Evolutionary conservation across 1,140 invertebrate species (phyloP).

Genomic region (Drosophila pachea): DNA sequence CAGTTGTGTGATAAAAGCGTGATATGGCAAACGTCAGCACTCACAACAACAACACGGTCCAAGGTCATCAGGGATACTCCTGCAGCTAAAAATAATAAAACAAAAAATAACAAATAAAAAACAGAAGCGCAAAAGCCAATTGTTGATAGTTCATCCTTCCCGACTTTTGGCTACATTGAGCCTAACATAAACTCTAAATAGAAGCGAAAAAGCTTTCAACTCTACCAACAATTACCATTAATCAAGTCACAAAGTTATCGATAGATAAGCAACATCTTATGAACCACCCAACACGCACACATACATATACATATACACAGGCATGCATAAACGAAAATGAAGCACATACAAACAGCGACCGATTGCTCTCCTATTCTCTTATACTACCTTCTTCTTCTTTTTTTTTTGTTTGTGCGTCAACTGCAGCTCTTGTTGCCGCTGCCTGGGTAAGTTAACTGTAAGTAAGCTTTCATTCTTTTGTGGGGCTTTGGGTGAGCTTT

Average conservation of each 20-base stretch:
- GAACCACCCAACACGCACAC: background rate
- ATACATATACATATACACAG: background rate
- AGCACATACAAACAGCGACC: background rate
- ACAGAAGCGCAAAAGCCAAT: background rate
- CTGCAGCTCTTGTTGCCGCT: constrained; percentile 5
- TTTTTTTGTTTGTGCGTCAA: too few relatives aligned
- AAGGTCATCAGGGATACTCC: constrained; percentile 4
- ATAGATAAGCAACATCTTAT: constrained; percentile 8
- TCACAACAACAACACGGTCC: background rate
- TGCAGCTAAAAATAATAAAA: background rate
- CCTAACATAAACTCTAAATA: background rate
- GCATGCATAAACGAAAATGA: background rate
- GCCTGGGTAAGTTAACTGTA: constrained; percentile 10
- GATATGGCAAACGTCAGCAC: background rate
- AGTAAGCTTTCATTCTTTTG: constrained; percentile 4
- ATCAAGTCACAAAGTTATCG: background rate
- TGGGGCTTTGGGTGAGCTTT: constrained; percentile 29
- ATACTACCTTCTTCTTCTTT: background rate
- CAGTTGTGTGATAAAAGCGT: constrained; percentile 14
- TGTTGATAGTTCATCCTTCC: background rate
- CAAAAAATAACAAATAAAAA: background rate
- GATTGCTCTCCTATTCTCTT: background rate
- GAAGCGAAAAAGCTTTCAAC: background rate
- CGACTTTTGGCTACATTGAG: background rate
- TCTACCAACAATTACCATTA: constrained; percentile 3